Evolutionary conservation across 2,888 invertebrate species (phyloP).

Genomic region (Caenorhabditis virilis): DNA sequence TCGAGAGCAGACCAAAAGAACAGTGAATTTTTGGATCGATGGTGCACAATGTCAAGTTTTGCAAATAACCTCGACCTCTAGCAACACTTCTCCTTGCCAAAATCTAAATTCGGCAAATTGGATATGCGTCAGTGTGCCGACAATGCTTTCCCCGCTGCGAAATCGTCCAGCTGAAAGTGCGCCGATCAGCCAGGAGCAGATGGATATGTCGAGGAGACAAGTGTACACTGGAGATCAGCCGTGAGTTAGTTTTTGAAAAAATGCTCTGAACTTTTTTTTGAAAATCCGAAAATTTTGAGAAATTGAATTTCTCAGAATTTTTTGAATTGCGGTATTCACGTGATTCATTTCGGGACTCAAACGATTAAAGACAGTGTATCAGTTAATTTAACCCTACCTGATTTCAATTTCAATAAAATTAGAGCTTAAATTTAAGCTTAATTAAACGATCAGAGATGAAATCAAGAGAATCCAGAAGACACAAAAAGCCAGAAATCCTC

Average conservation of each 20-base stretch:
- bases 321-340: too few relatives aligned
- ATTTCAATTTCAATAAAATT: too few relatives aligned
- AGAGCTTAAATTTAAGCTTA: too few relatives aligned
- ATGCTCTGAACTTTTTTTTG: not conserved
- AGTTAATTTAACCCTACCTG: too few relatives aligned
- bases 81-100: not conserved
- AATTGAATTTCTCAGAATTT: too few relatives aligned
- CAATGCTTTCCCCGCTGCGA: not conserved
- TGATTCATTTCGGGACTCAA: too few relatives aligned
- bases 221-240: slow-evolving; percentile 34
- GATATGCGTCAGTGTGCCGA: slow-evolving; percentile 25
- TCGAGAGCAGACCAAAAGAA: slow-evolving; percentile 18
- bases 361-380: too few relatives aligned
- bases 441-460: too few relatives aligned
- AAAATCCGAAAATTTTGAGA: not conserved
- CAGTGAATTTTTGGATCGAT: slow-evolving; percentile 22
- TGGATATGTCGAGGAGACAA: slow-evolving; percentile 8
- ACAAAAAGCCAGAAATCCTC: too few relatives aligned
- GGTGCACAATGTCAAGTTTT: not conserved
- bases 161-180: slow-evolving; percentile 11
- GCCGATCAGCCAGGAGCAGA: slow-evolving; percentile 2
- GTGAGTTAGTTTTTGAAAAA: slow-evolving; percentile 16
- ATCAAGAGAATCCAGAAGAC: too few relatives aligned
- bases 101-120: slow-evolving; percentile 9
- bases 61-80: not conserved